Base-by-base conservation (phyloP, 2,797 vertebrate genomes). In the Ispidina lecontei region DNA sequence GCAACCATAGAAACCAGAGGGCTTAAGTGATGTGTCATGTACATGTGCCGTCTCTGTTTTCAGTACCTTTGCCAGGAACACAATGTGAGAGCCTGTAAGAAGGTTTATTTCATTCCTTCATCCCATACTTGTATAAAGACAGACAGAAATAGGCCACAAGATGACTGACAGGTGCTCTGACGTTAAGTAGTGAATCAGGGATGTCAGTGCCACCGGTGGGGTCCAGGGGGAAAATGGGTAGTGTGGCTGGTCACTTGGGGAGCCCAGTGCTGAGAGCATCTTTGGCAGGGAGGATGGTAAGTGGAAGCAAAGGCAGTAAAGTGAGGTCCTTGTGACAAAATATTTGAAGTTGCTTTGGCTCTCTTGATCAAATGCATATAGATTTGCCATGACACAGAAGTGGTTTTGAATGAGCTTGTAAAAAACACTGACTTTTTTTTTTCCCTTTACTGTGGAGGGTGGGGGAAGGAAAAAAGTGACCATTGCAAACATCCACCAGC, bases 1-100 rank as follows among this genome's bases (percentile, higher is more conserved):
- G 94, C 94, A 96, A 88, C 95, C 94, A 90, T 93, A 91, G 94
- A 96, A 96, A 93, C 94, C 81, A 93, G 89, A 94, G 92, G 95
- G 65, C 94, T 90, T 93, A 84, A 92, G 87, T 87, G 87, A 95
- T 94, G 90, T 95, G 93, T 95, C 94, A 89, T 93, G 94, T 93
- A 92, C 91, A 89, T 83, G 93, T 94, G 81, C 94, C 26, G 75
- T 86, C 91, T 95, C 82, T 90, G 90, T 95, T 95, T 92, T 87
- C 93, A 78, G 69, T 89, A 93, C 93, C 93, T 96, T 75, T 72
- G 78, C 95, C 86, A 93, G 82, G 83, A 92, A 94, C 85, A 79
- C 67, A 89, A 59, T 60, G 84, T 67, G 90, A 94, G 81, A 91
- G 86, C 33, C 90, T 78, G 91, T 89, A 49, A 87, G 84, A 68